Conservation (phyloP, 2,888 invertebrate genomes). For the Ormyrus thymus region DNA sequence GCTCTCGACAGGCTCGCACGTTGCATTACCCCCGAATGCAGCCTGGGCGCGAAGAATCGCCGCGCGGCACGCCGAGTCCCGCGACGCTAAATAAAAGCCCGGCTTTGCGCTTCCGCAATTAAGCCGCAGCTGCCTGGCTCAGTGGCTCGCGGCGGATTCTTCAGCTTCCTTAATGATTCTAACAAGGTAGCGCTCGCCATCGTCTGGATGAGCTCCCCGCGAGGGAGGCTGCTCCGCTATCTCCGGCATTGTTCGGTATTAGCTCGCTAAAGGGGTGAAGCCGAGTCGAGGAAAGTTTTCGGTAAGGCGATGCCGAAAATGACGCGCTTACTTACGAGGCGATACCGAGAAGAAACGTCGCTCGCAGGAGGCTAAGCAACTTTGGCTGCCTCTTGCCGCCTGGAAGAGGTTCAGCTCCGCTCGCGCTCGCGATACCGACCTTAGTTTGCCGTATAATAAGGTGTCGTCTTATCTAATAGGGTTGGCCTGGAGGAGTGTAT, state of each 20-base stretch:
- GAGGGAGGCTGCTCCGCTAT: constrained; percentile 70
- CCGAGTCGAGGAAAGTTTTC: constrained; percentile 39
- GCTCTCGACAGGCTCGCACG: constrained; percentile 62
- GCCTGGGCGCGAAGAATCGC: constrained; percentile 55
- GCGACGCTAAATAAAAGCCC: too few relatives aligned
- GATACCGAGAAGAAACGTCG: constrained; percentile 41
- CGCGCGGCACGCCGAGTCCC: too few relatives aligned
- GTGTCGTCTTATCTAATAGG: constrained; percentile 75
- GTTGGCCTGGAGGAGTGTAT: constrained; percentile 74
- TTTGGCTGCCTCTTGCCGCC: constrained; percentile 56
- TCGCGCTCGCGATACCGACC: constrained; percentile 62
- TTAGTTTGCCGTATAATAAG: constrained; percentile 72
- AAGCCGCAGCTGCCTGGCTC: constrained; percentile 53
- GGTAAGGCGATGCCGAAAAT: constrained; percentile 48
- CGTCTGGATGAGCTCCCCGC: constrained; percentile 38
- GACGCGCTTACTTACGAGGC: constrained; percentile 39
- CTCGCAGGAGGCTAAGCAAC: constrained; percentile 52
- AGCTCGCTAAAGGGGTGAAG: not conserved
- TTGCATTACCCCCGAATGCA: constrained; percentile 70
- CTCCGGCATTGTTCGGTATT: constrained; percentile 62
- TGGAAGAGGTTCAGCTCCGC: not conserved
- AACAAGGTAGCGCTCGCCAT: not conserved
- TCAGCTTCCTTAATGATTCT: not conserved
- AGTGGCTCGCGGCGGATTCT: not conserved
- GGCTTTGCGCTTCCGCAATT: constrained; percentile 12